Conservation (phyloP, 2,113 vertebrate species). For the Pseudopodoces humilis region DNA sequence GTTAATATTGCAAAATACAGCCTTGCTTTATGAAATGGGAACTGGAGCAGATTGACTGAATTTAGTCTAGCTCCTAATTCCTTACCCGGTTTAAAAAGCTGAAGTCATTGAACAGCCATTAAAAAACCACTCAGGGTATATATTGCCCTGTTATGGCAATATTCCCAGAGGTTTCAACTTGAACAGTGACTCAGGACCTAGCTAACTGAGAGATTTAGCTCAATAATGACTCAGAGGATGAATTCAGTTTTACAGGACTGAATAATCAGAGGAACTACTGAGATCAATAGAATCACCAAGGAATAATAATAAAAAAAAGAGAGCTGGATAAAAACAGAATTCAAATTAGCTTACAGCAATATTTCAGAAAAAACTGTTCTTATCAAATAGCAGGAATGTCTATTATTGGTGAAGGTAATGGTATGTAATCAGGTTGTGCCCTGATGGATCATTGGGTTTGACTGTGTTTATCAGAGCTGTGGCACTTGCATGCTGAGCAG, state of each 20-base stretch:
- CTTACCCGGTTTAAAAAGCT: background rate
- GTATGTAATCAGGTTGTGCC: background rate
- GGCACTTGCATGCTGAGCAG: background rate
- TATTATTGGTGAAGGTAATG: background rate
- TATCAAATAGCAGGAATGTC: background rate
- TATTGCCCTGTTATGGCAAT: background rate
- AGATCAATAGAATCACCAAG: constrained; percentile 7
- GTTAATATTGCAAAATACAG: background rate
- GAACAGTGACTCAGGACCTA: constrained; percentile 28
- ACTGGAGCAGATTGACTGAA: background rate
- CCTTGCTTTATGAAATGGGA: background rate
- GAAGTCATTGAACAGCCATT: constrained; percentile 12
- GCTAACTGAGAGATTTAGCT: constrained; percentile 16
- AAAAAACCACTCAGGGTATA: constrained; percentile 6
- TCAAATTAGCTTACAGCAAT: background rate
- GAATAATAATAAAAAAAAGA: background rate
- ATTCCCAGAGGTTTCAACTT: constrained; percentile 26
- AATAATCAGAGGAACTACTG: background rate
- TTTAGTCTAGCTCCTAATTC: background rate
- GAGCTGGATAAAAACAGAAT: background rate
- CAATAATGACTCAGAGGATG: constrained; percentile 3
- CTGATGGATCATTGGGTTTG: background rate
- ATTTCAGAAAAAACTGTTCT: background rate
- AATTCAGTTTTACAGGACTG: background rate
- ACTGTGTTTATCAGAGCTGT: background rate